Evolutionary conservation across 2,888 invertebrate genomes (phyloP).

Genomic region (Cyclophora albipunctata): DNA sequence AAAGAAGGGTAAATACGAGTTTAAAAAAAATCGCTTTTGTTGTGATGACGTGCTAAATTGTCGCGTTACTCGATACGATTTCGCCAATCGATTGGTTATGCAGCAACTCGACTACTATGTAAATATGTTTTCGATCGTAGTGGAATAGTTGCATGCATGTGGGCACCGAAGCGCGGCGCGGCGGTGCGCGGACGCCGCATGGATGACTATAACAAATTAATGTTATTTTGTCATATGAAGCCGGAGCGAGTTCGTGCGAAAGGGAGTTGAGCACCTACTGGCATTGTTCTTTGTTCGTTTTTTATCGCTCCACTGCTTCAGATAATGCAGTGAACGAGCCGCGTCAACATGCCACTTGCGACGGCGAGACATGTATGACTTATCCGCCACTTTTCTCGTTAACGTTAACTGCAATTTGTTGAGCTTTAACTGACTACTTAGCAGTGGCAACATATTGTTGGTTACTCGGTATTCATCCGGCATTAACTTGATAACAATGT

Average conservation of each 20-base stretch:
- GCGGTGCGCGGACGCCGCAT: conserved; percentile 33
- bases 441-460: conserved; percentile 27
- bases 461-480: conserved; percentile 9
- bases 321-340: conserved; percentile 55
- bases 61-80: conserved; percentile 44
- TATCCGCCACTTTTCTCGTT: conserved; percentile 67
- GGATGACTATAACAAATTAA: conserved; percentile 47
- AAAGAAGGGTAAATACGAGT: too few species aligned
- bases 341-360: conserved; percentile 38
- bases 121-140: conserved; percentile 47
- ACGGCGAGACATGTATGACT: conserved; percentile 43
- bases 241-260: conserved; percentile 60
- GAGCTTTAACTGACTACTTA: conserved; percentile 47
- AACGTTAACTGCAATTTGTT: conserved; percentile 51
- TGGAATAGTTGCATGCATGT: conserved; percentile 35
- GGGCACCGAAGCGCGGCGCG: conserved; percentile 40
- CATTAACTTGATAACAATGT: conserved; percentile 7
- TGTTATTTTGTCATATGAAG: conserved; percentile 63
- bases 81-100: conserved; percentile 53
- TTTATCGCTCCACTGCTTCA: conserved; percentile 69
- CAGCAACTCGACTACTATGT: conserved; percentile 46
- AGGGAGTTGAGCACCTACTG: conserved; percentile 62
- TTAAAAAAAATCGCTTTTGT: too few species aligned
- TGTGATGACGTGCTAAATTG: conserved; percentile 22
- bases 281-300: conserved; percentile 72